Evolutionary conservation across 2,113 vertebrate species (phyloP).

Genomic region (Petrocephalus zakoni): DNA sequence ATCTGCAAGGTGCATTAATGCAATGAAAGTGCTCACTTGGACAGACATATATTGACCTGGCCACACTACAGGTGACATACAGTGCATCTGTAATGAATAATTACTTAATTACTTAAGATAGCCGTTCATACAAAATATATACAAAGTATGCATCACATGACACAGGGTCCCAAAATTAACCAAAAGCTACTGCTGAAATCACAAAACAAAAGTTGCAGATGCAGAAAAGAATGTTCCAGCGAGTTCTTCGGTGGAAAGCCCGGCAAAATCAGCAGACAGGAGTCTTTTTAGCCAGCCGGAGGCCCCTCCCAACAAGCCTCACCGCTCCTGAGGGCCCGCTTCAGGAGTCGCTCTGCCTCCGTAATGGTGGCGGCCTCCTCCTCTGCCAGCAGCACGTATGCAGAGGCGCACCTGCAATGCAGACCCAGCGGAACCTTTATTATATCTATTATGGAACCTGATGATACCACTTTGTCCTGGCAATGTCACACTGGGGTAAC

Average conservation of each 20-base stretch:
- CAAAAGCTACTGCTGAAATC: background rate
- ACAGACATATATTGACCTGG: background rate
- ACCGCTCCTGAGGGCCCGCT: conserved; percentile 88
- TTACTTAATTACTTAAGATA: background rate
- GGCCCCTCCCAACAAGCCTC: conserved; percentile 48
- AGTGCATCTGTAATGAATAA: background rate
- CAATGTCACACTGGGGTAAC: background rate
- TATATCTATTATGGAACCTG: background rate
- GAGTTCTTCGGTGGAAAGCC: background rate
- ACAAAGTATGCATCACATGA: background rate
- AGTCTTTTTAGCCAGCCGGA: conserved; percentile 22
- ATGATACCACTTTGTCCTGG: background rate
- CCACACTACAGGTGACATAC: background rate
- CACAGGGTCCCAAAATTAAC: background rate
- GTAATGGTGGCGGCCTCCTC: conserved; percentile 96
- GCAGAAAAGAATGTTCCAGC: background rate
- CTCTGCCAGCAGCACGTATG: conserved; percentile 90
- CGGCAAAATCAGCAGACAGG: conserved; percentile 53
- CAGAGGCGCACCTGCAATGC: conserved; percentile 80
- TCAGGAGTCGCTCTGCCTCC: conserved; percentile 92
- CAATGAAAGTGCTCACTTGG: background rate
- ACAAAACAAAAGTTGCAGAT: background rate
- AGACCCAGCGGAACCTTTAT: background rate
- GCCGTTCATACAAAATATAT: background rate
- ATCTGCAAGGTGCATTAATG: background rate